A percentile compares a stretch with the other conserved stretches of the same genome.
Conservation (phyloP, 2,797 vertebrate species). For the Xenopus petersii region DNA sequence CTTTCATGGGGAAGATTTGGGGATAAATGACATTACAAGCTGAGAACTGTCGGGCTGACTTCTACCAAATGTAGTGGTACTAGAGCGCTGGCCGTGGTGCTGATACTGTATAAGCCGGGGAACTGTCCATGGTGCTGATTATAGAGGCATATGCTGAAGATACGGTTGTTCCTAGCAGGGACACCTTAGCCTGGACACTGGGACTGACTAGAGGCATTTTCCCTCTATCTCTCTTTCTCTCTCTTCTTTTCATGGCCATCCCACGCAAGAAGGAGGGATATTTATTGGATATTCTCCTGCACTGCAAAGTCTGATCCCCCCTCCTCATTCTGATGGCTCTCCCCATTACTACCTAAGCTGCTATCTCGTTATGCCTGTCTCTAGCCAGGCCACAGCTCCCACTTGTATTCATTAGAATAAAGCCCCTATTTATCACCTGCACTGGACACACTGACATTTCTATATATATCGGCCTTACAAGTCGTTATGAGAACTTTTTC, state of each 20-base stretch:
- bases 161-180: neutral
- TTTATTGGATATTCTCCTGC: slow-evolving; percentile 35
- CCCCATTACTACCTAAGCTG: slow-evolving; percentile 34
- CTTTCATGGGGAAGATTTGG: neutral
- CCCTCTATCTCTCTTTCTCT: neutral
- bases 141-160: slow-evolving; percentile 3
- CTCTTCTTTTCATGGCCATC: slow-evolving; percentile 28
- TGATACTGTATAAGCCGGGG: too few species aligned
- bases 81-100: neutral
- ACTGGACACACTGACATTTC: neutral
- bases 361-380: slow-evolving; percentile 19
- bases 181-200: slow-evolving; percentile 11
- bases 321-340: slow-evolving; percentile 28
- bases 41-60: neutral
- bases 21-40: neutral
- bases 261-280: slow-evolving; percentile 48
- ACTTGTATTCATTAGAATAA: slow-evolving; percentile 11
- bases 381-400: slow-evolving; percentile 2
- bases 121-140: slow-evolving; percentile 22
- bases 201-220: slow-evolving; percentile 4
- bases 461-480: slow-evolving; percentile 51
- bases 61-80: too few species aligned
- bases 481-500: slow-evolving; percentile 54
- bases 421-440: neutral
- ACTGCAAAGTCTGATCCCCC: slow-evolving; percentile 32